These are phyloP conservation scores for Prosapia bicincta DNA, from an alignment of 2,888 invertebrate genomes.

Conservation along the genomic window DNA sequence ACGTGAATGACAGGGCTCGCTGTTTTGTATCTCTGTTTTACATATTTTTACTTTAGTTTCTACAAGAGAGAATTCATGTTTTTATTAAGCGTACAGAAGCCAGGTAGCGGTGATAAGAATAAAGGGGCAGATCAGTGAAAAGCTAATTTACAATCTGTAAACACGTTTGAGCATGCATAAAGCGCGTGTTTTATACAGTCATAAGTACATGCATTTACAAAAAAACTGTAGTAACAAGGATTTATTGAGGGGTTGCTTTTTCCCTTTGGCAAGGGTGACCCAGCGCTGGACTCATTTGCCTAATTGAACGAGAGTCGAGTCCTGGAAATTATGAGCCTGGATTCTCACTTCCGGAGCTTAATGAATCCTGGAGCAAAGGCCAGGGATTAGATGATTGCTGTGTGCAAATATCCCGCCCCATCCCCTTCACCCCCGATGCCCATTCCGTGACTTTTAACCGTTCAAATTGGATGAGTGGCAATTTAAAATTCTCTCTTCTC, in stretches of 20 bases:
- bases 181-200: neutral
- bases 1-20: too few species aligned
- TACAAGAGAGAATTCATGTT: neutral
- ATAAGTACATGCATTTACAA: neutral
- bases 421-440: neutral
- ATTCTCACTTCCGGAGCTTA: slow-evolving; percentile 31
- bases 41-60: neutral
- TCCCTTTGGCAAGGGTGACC: slow-evolving; percentile 13
- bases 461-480: slow-evolving; percentile 27
- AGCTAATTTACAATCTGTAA: neutral
- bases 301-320: slow-evolving; percentile 28
- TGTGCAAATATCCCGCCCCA: neutral
- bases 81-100: neutral
- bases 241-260: slow-evolving; percentile 10
- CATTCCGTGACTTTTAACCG: neutral
- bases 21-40: neutral
- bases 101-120: neutral
- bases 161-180: neutral
- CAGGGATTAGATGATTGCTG: slow-evolving; percentile 31
- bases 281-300: slow-evolving; percentile 31
- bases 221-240: slow-evolving; percentile 5
- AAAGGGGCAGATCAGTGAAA: neutral
- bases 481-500: slow-evolving; percentile 25
- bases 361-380: slow-evolving; percentile 28
- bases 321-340: slow-evolving; percentile 30